Conservation (phyloP, 1,140 invertebrate species). For the Vanessa atalanta region DNA sequence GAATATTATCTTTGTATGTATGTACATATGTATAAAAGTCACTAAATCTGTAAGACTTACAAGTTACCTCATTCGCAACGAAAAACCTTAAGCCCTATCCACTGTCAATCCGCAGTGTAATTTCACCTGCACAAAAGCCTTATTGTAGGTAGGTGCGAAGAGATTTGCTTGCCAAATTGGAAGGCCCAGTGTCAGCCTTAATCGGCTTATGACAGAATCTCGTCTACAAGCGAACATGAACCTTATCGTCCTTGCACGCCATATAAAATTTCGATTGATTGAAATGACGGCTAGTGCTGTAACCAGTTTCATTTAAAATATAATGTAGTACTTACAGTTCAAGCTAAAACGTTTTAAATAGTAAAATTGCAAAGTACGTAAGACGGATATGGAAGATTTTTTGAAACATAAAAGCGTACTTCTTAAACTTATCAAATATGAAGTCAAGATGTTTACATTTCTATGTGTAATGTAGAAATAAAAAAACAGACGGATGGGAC, state of each 20-base stretch:
- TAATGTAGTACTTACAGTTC: neutral
- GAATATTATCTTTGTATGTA: no score
- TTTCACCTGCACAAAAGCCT: conserved; percentile 50
- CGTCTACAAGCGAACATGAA: conserved; percentile 23
- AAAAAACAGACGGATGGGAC: neutral
- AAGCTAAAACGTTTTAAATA: neutral
- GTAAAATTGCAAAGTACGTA: neutral
- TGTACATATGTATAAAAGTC: neutral
- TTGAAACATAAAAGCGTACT: neutral
- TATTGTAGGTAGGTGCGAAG: conserved; percentile 57
- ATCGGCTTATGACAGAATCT: conserved; percentile 56
- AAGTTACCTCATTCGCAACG: conserved; percentile 29
- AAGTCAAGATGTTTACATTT: no score
- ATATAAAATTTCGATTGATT: conserved; percentile 7
- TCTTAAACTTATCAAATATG: no score
- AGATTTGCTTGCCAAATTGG: conserved; percentile 66
- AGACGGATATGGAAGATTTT: neutral
- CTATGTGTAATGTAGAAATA: neutral
- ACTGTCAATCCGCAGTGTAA: conserved; percentile 49
- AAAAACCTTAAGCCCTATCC: conserved; percentile 37
- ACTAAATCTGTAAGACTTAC: conserved; percentile 21
- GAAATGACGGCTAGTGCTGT: neutral
- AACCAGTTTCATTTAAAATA: neutral
- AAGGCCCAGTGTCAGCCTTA: conserved; percentile 47
- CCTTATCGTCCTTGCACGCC: conserved; percentile 16